These are phyloP conservation scores for Vidua macroura DNA, from an alignment of 2,113 vertebrate species.

Conservation along the genomic window DNA sequence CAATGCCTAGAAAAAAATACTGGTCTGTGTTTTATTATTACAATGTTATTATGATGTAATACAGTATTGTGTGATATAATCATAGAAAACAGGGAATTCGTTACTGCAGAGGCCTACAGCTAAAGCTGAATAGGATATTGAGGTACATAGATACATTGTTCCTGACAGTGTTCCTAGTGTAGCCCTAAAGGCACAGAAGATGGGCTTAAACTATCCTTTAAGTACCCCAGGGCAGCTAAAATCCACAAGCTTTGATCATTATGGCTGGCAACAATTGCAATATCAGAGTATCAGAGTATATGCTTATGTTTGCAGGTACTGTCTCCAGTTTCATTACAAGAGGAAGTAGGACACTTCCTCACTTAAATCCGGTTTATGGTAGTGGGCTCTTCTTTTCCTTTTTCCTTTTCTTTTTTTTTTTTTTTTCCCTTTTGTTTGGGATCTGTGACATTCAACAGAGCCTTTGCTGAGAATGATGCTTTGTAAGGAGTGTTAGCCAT, in stretches of 20 bases:
- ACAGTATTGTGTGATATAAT: neutral
- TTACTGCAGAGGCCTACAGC: neutral
- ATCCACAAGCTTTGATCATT: neutral
- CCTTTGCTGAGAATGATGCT: neutral
- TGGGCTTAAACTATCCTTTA: neutral
- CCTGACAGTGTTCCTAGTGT: neutral
- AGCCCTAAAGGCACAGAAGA: neutral
- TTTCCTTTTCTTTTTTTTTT: too few species aligned
- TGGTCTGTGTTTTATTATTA: neutral
- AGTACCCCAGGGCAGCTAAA: neutral
- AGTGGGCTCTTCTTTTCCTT: neutral
- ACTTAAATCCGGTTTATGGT: neutral
- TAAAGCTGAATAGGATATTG: neutral
- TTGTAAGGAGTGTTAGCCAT: neutral
- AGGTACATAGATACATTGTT: neutral
- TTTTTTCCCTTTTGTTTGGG: neutral
- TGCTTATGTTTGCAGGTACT: neutral
- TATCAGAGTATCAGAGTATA: neutral
- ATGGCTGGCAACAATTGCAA: neutral
- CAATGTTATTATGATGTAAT: neutral
- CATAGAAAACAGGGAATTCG: neutral
- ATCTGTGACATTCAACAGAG: neutral
- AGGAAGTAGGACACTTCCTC: neutral
- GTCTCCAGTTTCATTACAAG: neutral
- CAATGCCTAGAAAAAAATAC: neutral